Percentiles rank a stretch among this genome's conserved stretches.
Evolutionary conservation across 2,797 vertebrate genomes (phyloP).

Genomic region (Huso huso): DNA sequence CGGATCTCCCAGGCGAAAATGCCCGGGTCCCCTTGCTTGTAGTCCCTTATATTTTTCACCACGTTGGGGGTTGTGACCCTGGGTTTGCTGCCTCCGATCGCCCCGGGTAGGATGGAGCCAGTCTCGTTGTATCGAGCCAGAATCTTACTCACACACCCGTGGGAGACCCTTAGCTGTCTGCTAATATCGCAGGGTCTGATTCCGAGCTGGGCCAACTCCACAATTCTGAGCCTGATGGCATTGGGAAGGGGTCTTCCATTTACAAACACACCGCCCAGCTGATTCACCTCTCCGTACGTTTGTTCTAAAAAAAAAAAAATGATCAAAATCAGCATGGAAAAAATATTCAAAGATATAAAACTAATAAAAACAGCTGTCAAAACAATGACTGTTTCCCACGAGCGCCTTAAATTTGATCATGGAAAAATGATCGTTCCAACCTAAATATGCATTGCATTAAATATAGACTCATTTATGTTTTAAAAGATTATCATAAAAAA

Average conservation of each 20-base stretch:
- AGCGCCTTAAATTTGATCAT: slow-evolving; percentile 23
- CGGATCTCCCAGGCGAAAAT: slow-evolving; percentile 98
- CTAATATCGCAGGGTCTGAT: slow-evolving; percentile 96
- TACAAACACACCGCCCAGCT: slow-evolving; percentile 92
- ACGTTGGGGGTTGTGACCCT: slow-evolving; percentile 96
- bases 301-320: slow-evolving; percentile 64
- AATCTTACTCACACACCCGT: slow-evolving; percentile 97
- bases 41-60: slow-evolving; percentile 95
- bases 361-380: slow-evolving; percentile 11
- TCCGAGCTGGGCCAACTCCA: slow-evolving; percentile 93
- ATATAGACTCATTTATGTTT: too few species aligned
- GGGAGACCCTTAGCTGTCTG: slow-evolving; percentile 88
- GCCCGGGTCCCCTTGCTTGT: slow-evolving; percentile 93
- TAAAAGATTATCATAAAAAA: too few species aligned
- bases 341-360: not conserved
- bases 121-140: slow-evolving; percentile 95
- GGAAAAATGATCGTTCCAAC: slow-evolving; percentile 40
- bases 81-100: slow-evolving; percentile 95
- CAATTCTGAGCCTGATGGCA: slow-evolving; percentile 85
- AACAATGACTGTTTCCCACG: slow-evolving; percentile 9
- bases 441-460: slow-evolving; percentile 1
- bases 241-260: slow-evolving; percentile 94
- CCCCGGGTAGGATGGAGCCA: slow-evolving; percentile 91
- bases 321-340: slow-evolving; percentile 13
- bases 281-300: slow-evolving; percentile 97